Evolutionary conservation across 2,113 vertebrate species (phyloP), one percentile per base, ranked within the genome.

Genomic region (Aphyosemion australe): DNA sequence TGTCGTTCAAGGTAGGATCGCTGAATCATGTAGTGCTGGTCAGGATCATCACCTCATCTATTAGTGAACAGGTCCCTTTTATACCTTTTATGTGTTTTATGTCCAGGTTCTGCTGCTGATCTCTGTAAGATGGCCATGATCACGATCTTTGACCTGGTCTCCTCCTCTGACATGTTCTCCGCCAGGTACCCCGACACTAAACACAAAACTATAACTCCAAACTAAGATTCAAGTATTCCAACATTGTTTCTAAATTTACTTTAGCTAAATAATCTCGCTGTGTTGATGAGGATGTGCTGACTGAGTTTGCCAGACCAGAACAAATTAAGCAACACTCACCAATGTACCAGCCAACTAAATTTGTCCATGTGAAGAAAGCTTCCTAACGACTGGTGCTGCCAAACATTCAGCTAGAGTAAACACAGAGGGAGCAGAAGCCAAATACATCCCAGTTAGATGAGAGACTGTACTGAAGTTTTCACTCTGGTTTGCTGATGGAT

Each of bases 91-190:
- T 51, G 15, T 67, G 14, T 57, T 18, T 37, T 37, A 3, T 63
- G 42, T 42, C 3, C 39, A 97, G 97, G 95, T 39, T 98, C 96
- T 13, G 95, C 95, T 6, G 95, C 96, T 8, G 97, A 98, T 84
- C 93, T 98, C 77, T 97, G 95, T 82, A 98, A 98, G 90, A 92
- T 94, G 92, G 96, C 96, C 68, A 97, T 96, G 96, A 93, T 96
- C 87, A 84, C 80, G 46, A 92, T 97, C 90, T 95, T 94, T 74
- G 53, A 85, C 14, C 91, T 92, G 3, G 76, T 96, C 56, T 91
- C 90, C 13, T 20, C 87, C 11, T 94, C 93, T 57, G 79, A 87
- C 0, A 87, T 81, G 20, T 85, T 94, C 59, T 94, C 93, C 2
- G 93, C 94, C 90, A 97, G 95, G 96, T 98, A 85, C 19, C 26